phyloP scores from a whole-genome alignment of 2,797 vertebrate species.

The Benthosema pterotum region DNA sequence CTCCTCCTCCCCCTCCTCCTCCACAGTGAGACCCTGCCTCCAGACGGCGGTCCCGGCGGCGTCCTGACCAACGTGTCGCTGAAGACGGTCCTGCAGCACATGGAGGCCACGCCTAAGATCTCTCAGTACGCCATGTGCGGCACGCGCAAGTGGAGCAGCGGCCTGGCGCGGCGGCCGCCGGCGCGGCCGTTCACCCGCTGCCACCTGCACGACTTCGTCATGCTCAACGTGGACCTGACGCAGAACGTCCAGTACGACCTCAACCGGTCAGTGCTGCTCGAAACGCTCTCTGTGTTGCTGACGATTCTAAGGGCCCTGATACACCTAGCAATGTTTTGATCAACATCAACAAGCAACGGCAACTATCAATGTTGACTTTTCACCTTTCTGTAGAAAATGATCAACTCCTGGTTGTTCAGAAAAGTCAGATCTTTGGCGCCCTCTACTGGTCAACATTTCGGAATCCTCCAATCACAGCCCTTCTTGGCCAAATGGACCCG shows the following conservation, averaged over 20 bases:
- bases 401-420: no score
- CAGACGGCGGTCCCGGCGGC: conserved; percentile 70
- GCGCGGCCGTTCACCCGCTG: conserved; percentile 87
- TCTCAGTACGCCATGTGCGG: conserved; percentile 91
- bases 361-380: no score
- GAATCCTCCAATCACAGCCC: no score
- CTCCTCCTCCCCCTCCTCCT: neutral
- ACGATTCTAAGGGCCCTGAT: no score
- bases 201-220: conserved; percentile 91
- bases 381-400: no score
- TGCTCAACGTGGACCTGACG: conserved; percentile 96
- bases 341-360: no score
- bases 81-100: conserved; percentile 90
- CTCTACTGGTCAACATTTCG: no score
- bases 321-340: no score
- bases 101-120: conserved; percentile 95
- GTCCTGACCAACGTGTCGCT: conserved; percentile 90
- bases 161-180: conserved; percentile 69
- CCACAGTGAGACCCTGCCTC: conserved; percentile 78
- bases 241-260: conserved; percentile 98
- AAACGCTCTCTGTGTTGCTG: no score
- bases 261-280: conserved; percentile 89
- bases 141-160: conserved; percentile 92
- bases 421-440: no score
- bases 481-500: no score